phyloP scores from a whole-genome alignment of 2,888 invertebrate species.

The Rhamnusium bicolor region DNA sequence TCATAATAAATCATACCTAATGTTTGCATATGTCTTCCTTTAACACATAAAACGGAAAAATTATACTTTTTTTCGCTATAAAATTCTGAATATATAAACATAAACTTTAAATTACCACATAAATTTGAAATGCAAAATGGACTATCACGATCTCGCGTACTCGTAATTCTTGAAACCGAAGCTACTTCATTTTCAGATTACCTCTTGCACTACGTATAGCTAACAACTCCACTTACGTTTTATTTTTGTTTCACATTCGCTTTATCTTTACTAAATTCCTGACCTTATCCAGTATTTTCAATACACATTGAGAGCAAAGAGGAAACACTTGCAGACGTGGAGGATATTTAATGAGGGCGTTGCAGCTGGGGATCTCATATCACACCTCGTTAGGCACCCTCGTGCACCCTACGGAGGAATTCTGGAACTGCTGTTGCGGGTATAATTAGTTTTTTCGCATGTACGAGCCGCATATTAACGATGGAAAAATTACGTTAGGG shows the following conservation, averaged over 20 bases:
- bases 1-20: neutral
- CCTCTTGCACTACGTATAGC: slow-evolving; percentile 12
- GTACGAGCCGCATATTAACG: slow-evolving; percentile 35
- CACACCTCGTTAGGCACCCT: slow-evolving; percentile 41
- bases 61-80: slow-evolving; percentile 7
- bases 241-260: neutral
- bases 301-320: neutral
- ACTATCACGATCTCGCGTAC: slow-evolving; percentile 1
- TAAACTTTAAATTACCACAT: slow-evolving; percentile 20
- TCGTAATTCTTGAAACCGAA: slow-evolving; percentile 19
- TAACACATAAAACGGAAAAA: neutral
- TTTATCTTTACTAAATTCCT: neutral
- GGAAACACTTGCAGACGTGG: slow-evolving; percentile 1
- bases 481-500: slow-evolving; percentile 3
- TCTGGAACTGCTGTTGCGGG: slow-evolving; percentile 53
- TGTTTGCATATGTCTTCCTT: neutral
- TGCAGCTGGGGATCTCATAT: slow-evolving; percentile 10
- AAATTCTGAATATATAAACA: slow-evolving; percentile 16
- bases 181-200: slow-evolving; percentile 25
- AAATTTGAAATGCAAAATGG: slow-evolving; percentile 24
- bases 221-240: neutral
- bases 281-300: slow-evolving; percentile 3
- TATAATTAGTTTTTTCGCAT: slow-evolving; percentile 55
- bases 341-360: slow-evolving; percentile 2
- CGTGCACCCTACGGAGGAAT: slow-evolving; percentile 49